A percentile compares a stretch with the other conserved stretches of the same genome.
Evolutionary conservation across 2,113 vertebrate species (phyloP).

Genomic region (Amblyopsis rosae): DNA sequence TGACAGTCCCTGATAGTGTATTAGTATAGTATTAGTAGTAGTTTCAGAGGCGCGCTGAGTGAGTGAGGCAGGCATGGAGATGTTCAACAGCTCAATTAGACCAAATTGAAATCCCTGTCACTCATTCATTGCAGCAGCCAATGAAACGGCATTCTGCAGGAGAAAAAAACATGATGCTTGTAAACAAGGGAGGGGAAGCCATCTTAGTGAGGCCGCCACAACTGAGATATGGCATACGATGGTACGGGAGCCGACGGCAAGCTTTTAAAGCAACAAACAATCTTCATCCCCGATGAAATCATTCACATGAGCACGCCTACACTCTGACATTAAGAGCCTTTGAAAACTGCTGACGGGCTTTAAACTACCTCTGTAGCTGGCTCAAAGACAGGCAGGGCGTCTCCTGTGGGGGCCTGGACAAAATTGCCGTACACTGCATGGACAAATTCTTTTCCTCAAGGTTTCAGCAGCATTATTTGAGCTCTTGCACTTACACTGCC

Average conservation of each 20-base stretch:
- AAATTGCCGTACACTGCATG: slow-evolving; percentile 28
- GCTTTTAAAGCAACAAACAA: slow-evolving; percentile 34
- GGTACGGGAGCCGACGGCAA: slow-evolving; percentile 6
- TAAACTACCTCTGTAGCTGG: slow-evolving; percentile 4
- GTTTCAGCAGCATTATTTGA: slow-evolving; percentile 49
- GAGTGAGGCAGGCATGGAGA: slow-evolving; percentile 33
- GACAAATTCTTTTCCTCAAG: slow-evolving; percentile 19
- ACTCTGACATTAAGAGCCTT: slow-evolving; percentile 48
- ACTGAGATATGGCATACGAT: slow-evolving; percentile 7
- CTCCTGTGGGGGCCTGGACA: slow-evolving; percentile 30
- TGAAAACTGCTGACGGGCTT: slow-evolving; percentile 46
- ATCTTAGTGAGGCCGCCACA: neutral
- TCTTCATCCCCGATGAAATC: slow-evolving; percentile 30
- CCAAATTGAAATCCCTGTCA: slow-evolving; percentile 62
- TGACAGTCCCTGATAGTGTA: slow-evolving; percentile 61
- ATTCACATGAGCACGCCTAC: slow-evolving; percentile 11
- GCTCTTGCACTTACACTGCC: slow-evolving; percentile 34
- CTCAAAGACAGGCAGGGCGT: slow-evolving; percentile 6
- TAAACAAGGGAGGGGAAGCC: neutral
- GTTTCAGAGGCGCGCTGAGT: slow-evolving; percentile 45
- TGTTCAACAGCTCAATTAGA: slow-evolving; percentile 62
- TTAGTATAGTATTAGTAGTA: slow-evolving; percentile 57
- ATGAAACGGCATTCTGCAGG: neutral
- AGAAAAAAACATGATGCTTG: neutral
- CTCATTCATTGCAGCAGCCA: slow-evolving; percentile 26